Conservation (phyloP, 2,888 invertebrate genomes). For the Asteroscopus sphinx region DNA sequence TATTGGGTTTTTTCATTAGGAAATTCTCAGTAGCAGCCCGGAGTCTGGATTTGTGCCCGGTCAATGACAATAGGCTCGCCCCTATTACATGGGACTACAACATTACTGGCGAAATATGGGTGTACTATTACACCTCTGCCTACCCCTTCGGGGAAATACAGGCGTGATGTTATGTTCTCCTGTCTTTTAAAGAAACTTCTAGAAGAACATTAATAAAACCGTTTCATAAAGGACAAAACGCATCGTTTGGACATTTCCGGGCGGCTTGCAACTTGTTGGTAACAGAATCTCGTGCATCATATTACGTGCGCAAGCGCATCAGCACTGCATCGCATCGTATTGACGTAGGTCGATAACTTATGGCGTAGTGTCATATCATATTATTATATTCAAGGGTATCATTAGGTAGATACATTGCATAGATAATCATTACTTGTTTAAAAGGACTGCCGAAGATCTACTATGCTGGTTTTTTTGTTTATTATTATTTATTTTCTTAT, state of each 20-base stretch:
- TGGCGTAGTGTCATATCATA: background rate
- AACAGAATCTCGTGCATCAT: constrained; percentile 31
- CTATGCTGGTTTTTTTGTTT: too few species aligned
- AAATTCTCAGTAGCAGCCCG: too few species aligned
- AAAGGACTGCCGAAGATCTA: background rate
- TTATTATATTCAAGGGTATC: constrained; percentile 25
- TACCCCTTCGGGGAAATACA: too few species aligned
- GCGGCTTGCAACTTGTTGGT: constrained; percentile 8
- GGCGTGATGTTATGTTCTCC: too few species aligned
- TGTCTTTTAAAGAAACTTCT: background rate
- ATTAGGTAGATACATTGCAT: background rate
- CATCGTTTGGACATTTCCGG: constrained; percentile 29
- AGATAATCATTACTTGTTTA: background rate
- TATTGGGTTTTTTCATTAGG: too few species aligned
- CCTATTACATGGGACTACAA: too few species aligned
- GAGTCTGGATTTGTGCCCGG: too few species aligned
- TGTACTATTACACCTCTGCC: too few species aligned
- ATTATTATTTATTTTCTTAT: too few species aligned
- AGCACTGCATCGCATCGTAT: constrained; percentile 19
- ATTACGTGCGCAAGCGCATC: constrained; percentile 28
- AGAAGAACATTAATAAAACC: constrained; percentile 6
- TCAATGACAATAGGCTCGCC: too few species aligned
- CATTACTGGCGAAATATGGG: too few species aligned
- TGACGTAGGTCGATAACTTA: constrained; percentile 11
- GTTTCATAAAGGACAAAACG: constrained; percentile 23